Percentiles rank a stretch among this genome's conserved stretches.
Conservation (phyloP, 2,888 invertebrate species). For the Heliconius ismenius region DNA sequence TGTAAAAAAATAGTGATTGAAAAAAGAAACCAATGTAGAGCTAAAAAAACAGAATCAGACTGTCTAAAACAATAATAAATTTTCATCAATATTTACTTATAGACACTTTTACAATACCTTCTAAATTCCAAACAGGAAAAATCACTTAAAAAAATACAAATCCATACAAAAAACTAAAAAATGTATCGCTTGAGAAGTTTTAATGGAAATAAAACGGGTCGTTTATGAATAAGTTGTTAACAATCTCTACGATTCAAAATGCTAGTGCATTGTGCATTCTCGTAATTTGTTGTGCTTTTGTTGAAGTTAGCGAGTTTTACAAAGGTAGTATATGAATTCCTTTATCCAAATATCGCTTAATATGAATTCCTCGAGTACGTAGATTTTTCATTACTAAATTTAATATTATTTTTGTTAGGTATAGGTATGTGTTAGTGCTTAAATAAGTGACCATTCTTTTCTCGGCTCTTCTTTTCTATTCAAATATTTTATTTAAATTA, state of each 20-base stretch:
- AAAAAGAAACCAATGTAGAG: too few species aligned
- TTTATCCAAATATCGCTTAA: conserved; percentile 2
- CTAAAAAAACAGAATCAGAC: too few species aligned
- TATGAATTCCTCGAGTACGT: conserved; percentile 2
- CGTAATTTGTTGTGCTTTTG: conserved; percentile 19
- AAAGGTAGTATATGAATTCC: conserved; percentile 2
- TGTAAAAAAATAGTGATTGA: too few species aligned
- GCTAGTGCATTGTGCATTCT: conserved; percentile 10
- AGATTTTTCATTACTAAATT: background rate
- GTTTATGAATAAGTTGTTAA: conserved; percentile 27
- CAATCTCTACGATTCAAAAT: conserved; percentile 23
- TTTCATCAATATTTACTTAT: too few species aligned
- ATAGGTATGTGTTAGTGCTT: background rate
- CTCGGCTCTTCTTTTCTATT: too few species aligned
- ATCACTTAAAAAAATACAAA: background rate
- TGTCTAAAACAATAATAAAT: too few species aligned
- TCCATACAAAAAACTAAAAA: background rate
- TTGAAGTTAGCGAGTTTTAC: background rate
- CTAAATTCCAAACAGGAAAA: background rate
- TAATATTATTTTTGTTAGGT: background rate
- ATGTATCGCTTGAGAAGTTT: conserved; percentile 20
- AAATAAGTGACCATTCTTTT: too few species aligned
- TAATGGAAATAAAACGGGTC: conserved; percentile 28
- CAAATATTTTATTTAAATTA: too few species aligned
- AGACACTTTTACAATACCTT: background rate